Evolutionary conservation across 1,140 invertebrate genomes (phyloP).

Genomic region (Lucilia cuprina): DNA sequence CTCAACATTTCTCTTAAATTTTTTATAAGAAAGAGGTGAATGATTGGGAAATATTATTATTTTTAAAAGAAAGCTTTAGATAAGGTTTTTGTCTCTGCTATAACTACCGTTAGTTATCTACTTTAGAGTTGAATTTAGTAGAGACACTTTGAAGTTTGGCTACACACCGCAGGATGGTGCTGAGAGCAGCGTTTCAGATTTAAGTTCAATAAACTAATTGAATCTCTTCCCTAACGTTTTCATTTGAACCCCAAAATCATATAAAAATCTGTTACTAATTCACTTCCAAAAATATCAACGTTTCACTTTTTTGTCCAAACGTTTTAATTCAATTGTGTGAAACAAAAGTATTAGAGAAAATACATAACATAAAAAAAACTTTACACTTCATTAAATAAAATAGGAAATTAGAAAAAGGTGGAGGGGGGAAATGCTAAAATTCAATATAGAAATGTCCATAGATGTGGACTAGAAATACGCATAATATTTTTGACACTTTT

Average conservation of each 20-base stretch:
- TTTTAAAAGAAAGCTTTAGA: background rate
- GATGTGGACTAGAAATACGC: no score
- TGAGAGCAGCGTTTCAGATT: no score
- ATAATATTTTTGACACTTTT: background rate
- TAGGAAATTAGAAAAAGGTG: no score
- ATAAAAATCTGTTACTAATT: constrained; percentile 3
- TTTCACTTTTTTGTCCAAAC: background rate
- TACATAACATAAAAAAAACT: background rate
- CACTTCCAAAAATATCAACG: background rate
- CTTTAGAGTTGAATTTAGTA: background rate
- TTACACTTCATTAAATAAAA: background rate
- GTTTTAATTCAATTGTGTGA: constrained; percentile 1
- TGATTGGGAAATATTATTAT: background rate
- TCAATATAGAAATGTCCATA: no score
- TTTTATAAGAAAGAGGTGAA: background rate
- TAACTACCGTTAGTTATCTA: background rate
- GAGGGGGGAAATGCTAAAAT: no score
- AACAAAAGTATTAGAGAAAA: background rate
- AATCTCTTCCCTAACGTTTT: no score
- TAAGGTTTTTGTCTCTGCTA: background rate
- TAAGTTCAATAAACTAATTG: no score
- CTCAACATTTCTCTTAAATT: background rate
- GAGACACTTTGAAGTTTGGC: background rate
- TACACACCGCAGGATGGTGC: background rate
- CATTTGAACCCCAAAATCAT: background rate